phyloP scores from a whole-genome alignment of 2,113 vertebrate genomes.

The Hippocampus zosterae region DNA sequence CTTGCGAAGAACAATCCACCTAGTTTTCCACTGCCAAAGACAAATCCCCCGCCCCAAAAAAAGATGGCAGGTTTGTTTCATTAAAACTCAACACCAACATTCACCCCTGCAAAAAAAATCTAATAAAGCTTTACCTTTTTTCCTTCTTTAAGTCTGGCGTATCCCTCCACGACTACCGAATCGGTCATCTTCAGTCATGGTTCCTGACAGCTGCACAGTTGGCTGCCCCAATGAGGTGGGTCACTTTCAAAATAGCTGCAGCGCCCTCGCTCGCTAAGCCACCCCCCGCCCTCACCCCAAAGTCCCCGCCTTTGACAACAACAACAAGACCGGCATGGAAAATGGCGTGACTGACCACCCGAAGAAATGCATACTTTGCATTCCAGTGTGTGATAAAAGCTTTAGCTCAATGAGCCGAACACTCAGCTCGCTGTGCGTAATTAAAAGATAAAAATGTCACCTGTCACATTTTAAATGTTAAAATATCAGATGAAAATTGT shows the following conservation, averaged over 20 bases:
- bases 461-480: not conserved
- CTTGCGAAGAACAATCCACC: conserved; percentile 90
- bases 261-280: not conserved
- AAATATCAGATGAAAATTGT: not conserved
- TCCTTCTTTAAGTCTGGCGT: conserved; percentile 89
- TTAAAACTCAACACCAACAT: not conserved
- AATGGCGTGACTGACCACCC: conserved; percentile 35
- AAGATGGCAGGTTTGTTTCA: conserved; percentile 8
- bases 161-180: conserved; percentile 94
- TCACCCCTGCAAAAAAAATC: conserved; percentile 18
- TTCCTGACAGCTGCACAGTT: conserved; percentile 85
- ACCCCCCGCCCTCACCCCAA: not conserved
- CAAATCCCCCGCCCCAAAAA: conserved; percentile 9
- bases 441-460: not conserved
- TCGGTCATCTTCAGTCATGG: conserved; percentile 99
- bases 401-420: not conserved
- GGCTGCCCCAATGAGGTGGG: conserved; percentile 71
- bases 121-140: conserved; percentile 76
- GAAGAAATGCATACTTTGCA: not conserved
- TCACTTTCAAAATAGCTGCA: conserved; percentile 91
- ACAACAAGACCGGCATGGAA: conserved; percentile 23
- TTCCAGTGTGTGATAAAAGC: not conserved
- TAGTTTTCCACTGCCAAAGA: conserved; percentile 84
- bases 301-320: not conserved
- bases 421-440: not conserved